Conservation (phyloP, 2,888 invertebrate species). For the Syrista parreyssii region DNA sequence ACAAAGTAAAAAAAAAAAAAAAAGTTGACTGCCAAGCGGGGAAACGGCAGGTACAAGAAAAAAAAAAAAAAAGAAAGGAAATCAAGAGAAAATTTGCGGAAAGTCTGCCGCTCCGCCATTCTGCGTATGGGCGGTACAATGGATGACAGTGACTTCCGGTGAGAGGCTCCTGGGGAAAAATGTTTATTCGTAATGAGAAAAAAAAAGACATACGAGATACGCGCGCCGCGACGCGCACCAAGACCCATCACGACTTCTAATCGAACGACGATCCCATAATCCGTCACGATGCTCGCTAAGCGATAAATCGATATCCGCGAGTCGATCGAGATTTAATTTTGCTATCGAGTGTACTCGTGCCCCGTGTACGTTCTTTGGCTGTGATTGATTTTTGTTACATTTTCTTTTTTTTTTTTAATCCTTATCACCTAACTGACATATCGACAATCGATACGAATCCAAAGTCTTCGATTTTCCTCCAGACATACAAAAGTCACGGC, state of each 20-base stretch:
- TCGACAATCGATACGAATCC: background rate
- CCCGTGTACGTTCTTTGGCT: too few species aligned
- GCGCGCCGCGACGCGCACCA: background rate
- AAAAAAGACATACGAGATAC: background rate
- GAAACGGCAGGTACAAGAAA: too few species aligned
- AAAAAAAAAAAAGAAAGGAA: background rate
- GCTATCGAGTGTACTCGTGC: background rate
- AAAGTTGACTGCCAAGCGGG: background rate
- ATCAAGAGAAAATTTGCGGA: background rate
- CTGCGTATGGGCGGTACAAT: background rate
- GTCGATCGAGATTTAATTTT: background rate
- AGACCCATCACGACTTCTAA: background rate
- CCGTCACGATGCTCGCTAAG: background rate
- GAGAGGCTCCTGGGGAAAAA: background rate
- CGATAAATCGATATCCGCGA: background rate
- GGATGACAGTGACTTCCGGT: background rate
- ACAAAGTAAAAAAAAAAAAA: background rate
- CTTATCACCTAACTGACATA: background rate
- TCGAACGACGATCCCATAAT: background rate
- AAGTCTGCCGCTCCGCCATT: too few species aligned
- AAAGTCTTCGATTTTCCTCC: background rate
- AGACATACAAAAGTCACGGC: background rate
- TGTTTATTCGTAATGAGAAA: background rate
- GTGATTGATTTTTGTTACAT: background rate
- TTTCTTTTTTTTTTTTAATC: background rate